Evolutionary conservation across 1,140 invertebrate species (phyloP).

Genomic region (Drosophila asahinai): DNA sequence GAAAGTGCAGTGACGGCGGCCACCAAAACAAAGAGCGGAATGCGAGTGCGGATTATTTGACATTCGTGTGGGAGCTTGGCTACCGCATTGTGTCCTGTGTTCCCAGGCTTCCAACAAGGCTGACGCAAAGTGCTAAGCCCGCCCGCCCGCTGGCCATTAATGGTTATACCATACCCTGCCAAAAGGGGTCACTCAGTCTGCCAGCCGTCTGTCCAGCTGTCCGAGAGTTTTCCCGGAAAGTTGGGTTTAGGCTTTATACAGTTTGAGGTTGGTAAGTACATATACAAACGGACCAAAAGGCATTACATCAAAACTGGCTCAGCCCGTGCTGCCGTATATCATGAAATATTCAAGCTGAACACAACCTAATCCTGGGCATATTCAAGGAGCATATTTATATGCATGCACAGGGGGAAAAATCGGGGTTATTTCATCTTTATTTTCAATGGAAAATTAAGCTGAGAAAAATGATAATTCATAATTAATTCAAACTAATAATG

Average conservation of each 20-base stretch:
- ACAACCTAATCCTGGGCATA: conserved; percentile 18
- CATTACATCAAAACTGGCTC: conserved; percentile 15
- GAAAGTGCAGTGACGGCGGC: conserved; percentile 53
- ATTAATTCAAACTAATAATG: neutral
- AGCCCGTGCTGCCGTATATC: conserved; percentile 3
- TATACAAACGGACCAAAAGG: conserved; percentile 18
- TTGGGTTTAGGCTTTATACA: conserved; percentile 8
- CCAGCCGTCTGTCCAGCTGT: conserved; percentile 9
- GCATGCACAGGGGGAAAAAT: conserved; percentile 5
- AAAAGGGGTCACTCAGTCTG: conserved; percentile 16
- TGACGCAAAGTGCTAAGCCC: conserved; percentile 61
- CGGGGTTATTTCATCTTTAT: neutral
- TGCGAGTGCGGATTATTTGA: conserved; percentile 47
- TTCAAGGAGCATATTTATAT: conserved; percentile 17
- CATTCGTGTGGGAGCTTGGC: conserved; percentile 19
- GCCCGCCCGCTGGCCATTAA: conserved; percentile 24
- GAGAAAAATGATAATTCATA: neutral
- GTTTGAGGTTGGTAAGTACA: conserved; percentile 4
- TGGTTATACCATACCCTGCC: conserved; percentile 17
- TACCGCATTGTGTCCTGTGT: conserved; percentile 34
- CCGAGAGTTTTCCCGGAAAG: conserved; percentile 14
- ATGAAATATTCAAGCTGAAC: conserved; percentile 29
- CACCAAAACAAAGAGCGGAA: conserved; percentile 34
- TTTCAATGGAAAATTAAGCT: neutral
- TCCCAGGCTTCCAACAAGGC: conserved; percentile 3